Evolutionary conservation across 2,113 vertebrate species (phyloP).

Genomic region (Nycticorax nycticorax): DNA sequence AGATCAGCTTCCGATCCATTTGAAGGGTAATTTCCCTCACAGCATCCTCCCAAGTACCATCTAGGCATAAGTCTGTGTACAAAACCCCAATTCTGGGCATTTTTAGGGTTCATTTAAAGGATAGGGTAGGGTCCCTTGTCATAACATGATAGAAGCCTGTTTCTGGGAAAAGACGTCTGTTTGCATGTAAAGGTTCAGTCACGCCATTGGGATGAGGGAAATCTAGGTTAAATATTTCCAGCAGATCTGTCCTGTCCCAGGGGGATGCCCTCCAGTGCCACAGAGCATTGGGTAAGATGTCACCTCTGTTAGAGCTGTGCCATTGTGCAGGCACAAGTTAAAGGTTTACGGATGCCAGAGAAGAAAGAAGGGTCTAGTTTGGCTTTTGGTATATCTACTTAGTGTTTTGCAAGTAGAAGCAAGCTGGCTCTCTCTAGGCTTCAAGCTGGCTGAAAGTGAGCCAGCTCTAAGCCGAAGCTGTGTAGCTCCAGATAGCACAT

Average conservation of each 20-base stretch:
- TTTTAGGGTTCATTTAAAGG: background rate
- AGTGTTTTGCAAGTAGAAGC: background rate
- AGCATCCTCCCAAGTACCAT: background rate
- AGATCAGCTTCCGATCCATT: background rate
- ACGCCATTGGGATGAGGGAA: background rate
- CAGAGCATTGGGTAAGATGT: background rate
- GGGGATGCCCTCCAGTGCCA: background rate
- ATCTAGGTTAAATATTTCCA: background rate
- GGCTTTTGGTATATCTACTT: background rate
- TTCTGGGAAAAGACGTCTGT: background rate
- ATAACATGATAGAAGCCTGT: background rate
- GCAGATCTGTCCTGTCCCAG: background rate
- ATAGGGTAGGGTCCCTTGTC: background rate
- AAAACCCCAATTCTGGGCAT: background rate
- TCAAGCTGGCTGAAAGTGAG: background rate
- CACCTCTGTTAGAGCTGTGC: background rate
- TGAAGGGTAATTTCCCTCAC: background rate
- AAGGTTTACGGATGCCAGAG: background rate
- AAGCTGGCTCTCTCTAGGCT: background rate
- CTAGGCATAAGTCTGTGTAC: background rate
- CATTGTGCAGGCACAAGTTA: background rate
- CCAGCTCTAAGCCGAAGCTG: background rate
- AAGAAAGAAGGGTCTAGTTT: background rate
- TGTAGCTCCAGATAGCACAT: background rate
- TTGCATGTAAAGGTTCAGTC: background rate